These are phyloP conservation scores for Dipodomys merriami DNA, from an alignment of 2,113 vertebrate genomes.

Conservation along the genomic window DNA sequence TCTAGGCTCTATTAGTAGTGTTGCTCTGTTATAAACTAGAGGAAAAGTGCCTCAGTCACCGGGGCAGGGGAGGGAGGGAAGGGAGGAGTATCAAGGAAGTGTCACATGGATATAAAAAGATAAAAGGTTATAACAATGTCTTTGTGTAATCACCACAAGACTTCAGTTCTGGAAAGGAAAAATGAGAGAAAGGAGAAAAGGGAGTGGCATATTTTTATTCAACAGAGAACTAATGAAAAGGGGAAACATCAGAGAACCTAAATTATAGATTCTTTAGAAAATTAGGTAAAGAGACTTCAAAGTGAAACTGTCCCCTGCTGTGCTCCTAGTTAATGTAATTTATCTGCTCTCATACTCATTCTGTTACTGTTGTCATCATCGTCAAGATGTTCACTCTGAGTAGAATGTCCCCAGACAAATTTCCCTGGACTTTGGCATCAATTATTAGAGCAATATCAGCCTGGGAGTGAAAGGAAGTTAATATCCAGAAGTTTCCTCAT, in stretches of 20 bases:
- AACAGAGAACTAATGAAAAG: not conserved
- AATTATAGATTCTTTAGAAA: not conserved
- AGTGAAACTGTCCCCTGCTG: not conserved
- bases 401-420: not conserved
- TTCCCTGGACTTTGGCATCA: not conserved
- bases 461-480: not conserved
- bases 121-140: not conserved
- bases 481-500: not conserved
- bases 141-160: not conserved
- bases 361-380: not conserved
- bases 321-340: not conserved
- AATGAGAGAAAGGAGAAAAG: not conserved
- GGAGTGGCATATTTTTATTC: not conserved
- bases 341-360: not conserved
- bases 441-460: not conserved
- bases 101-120: not conserved
- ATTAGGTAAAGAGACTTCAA: not conserved
- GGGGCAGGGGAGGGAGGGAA: too few species aligned
- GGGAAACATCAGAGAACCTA: not conserved
- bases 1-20: not conserved
- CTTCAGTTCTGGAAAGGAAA: not conserved
- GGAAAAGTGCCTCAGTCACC: not conserved
- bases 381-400: not conserved
- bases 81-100: not conserved
- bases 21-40: not conserved